Evolutionary conservation across 2,797 vertebrate genomes (phyloP).

Genomic region (Alauda arvensis): DNA sequence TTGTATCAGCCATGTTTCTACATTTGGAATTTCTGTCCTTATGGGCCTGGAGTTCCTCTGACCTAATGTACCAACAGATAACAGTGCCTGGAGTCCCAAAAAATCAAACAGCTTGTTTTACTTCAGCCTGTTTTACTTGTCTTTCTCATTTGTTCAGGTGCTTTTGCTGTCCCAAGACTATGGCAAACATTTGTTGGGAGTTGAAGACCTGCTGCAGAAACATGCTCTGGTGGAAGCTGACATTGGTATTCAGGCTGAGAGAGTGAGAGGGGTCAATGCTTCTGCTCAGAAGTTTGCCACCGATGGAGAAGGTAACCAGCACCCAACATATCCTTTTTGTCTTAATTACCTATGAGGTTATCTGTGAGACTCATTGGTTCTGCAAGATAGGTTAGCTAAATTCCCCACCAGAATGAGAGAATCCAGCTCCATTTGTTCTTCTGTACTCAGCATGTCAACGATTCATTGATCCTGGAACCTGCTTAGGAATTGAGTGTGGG

Average conservation of each 20-base stretch:
- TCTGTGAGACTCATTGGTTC: not conserved
- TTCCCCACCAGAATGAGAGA: not conserved
- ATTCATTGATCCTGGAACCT: not conserved
- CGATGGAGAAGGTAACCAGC: slow-evolving; percentile 82
- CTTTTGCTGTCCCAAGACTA: slow-evolving; percentile 95
- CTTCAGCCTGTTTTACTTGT: not conserved
- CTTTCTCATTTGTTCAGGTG: slow-evolving; percentile 76
- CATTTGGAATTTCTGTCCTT: not conserved
- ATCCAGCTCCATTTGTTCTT: not conserved
- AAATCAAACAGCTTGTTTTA: not conserved
- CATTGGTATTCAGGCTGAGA: slow-evolving; percentile 90
- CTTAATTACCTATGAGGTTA: not conserved
- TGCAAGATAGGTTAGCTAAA: not conserved
- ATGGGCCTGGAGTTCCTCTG: not conserved
- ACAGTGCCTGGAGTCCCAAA: not conserved
- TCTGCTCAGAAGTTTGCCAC: slow-evolving; percentile 91
- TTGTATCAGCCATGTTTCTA: not conserved
- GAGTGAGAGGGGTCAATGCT: slow-evolving; percentile 88
- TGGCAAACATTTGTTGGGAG: slow-evolving; percentile 93
- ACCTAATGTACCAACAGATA: not conserved
- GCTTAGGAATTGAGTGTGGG: not conserved
- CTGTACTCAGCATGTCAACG: not conserved
- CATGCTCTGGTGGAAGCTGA: slow-evolving; percentile 94
- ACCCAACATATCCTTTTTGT: not conserved
- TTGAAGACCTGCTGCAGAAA: slow-evolving; percentile 96